These are phyloP conservation scores for Drosophila rhopaloa DNA, from an alignment of 1,140 invertebrate species.

Conservation along the genomic window DNA sequence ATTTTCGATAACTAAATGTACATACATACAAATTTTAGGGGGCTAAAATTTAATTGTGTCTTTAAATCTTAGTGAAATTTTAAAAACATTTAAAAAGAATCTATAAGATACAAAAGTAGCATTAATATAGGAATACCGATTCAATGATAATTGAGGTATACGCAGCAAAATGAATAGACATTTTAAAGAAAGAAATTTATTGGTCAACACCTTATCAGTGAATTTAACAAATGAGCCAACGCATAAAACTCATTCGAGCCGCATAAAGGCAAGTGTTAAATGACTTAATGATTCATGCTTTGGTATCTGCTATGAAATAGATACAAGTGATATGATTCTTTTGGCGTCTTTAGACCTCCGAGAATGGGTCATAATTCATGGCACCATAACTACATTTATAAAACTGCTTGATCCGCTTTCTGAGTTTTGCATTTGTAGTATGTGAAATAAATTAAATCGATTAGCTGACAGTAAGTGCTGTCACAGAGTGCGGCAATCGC, in stretches of 20 bases:
- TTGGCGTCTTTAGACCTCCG: conserved; percentile 8
- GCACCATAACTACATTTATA: neutral
- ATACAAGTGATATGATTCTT: conserved; percentile 25
- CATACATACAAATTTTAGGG: too few relatives aligned
- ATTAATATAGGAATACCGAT: neutral
- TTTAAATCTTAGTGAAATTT: neutral
- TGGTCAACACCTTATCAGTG: conserved; percentile 16
- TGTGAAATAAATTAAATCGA: conserved; percentile 4
- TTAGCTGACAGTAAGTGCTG: conserved; percentile 15
- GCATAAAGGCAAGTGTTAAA: conserved; percentile 19
- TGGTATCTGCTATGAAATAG: conserved; percentile 1
- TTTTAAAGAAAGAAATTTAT: conserved; percentile 1
- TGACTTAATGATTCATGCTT: conserved; percentile 25
- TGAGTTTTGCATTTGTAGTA: neutral
- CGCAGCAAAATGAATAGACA: neutral
- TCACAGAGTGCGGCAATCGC: conserved; percentile 11
- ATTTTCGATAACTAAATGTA: too few relatives aligned
- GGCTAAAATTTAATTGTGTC: too few relatives aligned
- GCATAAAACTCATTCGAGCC: conserved; percentile 10
- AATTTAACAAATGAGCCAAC: conserved; percentile 1
- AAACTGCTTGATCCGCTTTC: conserved; percentile 24
- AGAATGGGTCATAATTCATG: conserved; percentile 33
- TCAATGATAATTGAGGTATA: neutral
- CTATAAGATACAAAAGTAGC: too few relatives aligned
- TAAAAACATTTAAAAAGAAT: neutral